Evolutionary conservation across 1,140 invertebrate genomes (phyloP), one percentile per base, ranked within the genome.

Genomic region (Magallana ariakensis): DNA sequence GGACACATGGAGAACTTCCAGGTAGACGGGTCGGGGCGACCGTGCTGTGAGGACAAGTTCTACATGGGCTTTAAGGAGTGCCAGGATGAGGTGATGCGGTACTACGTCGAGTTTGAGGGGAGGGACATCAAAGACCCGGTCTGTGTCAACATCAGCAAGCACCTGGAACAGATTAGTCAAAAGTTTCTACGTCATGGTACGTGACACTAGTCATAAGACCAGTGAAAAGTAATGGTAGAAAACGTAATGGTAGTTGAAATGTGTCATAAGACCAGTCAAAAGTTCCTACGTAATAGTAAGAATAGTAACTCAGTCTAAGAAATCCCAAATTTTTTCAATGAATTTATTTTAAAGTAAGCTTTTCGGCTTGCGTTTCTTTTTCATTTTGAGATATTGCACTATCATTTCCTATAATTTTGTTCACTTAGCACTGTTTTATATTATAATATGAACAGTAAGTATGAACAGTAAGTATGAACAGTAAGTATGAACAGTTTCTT

Each of bases 31-130:
- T 54, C 56, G 19, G 81, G 19, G 0, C 60, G 56, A 53, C 11
- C 80, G 7, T 91, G 90, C 26, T 90, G 91, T 88, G 87, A 88
- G 13, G 96, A 97, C 66, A 96, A 96, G 84, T 88, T 97, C 91
- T 96, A 96, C 80, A 91, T 96, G 8, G 98, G 98, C 3, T 99
- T 97, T 95, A 97, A 98, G 93, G 98, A 98, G 93, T 98, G 98
- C 90, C 96, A 98, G 89, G 97, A 97, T 60, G 98, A 99, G 93
- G 96, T 97, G 0, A 97, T 98, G 94, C 96, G 97, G 90, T 99
- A 97, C 94, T 96, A 99, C 19, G 97, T 98, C 1, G 98, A 99
- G 90, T 96, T 96, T 0, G 97, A 98, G 92, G 97, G 97, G 0
- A 96, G 96, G 90, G 96, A 96, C 83, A 96, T 97, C 0, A 96